phyloP scores from a whole-genome alignment of 2,113 vertebrate species.

The Symphodus melops region DNA sequence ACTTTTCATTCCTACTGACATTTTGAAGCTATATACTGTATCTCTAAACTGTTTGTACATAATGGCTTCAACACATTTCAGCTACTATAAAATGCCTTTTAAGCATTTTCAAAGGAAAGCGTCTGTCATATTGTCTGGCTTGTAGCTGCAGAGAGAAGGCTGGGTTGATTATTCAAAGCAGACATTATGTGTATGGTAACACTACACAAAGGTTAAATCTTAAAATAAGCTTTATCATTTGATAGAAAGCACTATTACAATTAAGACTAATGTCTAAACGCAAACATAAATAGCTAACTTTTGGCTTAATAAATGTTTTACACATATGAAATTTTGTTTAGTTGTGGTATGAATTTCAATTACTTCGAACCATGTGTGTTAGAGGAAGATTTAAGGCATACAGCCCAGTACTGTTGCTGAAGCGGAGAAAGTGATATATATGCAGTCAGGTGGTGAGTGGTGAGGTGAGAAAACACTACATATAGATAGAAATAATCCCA shows the following conservation, averaged over 20 bases:
- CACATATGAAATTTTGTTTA: neutral
- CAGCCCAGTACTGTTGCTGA: conserved; percentile 22
- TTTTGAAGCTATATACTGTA: neutral
- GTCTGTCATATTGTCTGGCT: conserved; percentile 17
- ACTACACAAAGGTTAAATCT: neutral
- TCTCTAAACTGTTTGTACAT: conserved; percentile 38
- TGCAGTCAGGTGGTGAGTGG: conserved; percentile 9
- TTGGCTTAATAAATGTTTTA: neutral
- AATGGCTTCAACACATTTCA: conserved; percentile 26
- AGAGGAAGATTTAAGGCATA: conserved; percentile 4
- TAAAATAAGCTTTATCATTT: neutral
- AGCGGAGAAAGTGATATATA: conserved; percentile 11
- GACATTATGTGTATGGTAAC: neutral
- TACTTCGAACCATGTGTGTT: neutral
- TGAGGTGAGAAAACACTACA: neutral
- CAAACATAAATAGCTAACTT: neutral
- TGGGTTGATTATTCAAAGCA: conserved; percentile 3
- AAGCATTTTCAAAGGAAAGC: conserved; percentile 28
- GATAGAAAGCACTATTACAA: neutral
- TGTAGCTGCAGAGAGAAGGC: conserved; percentile 4
- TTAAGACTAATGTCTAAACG: neutral
- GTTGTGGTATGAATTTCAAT: neutral
- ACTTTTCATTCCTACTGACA: conserved; percentile 23
- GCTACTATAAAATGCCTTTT: conserved; percentile 13
- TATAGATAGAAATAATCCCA: conserved; percentile 7